These are phyloP conservation scores for Hyphantria cunea DNA, from an alignment of 1,140 invertebrate species.

Conservation along the genomic window DNA sequence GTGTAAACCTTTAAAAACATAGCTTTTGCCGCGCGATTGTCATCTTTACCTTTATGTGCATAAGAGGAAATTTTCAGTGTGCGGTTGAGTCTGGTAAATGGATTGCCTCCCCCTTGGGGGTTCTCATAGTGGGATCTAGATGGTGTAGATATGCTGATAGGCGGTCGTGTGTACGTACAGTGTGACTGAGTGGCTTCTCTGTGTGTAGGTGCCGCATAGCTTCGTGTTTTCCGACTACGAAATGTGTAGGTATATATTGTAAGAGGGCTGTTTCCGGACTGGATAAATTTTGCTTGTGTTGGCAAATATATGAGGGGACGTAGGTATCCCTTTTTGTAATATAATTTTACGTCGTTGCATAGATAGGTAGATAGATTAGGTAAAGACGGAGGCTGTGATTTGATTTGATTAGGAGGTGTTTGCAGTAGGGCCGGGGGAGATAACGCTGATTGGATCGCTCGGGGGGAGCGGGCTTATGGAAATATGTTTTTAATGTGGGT, in stretches of 20 bases:
- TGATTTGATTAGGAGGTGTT: slow-evolving; percentile 81
- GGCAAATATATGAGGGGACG: slow-evolving; percentile 77
- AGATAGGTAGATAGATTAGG: slow-evolving; percentile 79
- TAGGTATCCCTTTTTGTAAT: slow-evolving; percentile 79
- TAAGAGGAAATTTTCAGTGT: slow-evolving; percentile 65
- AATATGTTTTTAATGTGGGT: slow-evolving; percentile 81
- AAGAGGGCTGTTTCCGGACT: slow-evolving; percentile 65
- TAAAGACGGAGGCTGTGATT: slow-evolving; percentile 78
- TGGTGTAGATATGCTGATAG: slow-evolving; percentile 80
- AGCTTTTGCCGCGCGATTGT: slow-evolving; percentile 71
- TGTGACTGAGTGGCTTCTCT: slow-evolving; percentile 46
- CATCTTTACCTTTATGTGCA: slow-evolving; percentile 67
- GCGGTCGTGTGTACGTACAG: slow-evolving; percentile 60
- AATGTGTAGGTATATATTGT: slow-evolving; percentile 57
- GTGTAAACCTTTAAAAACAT: slow-evolving; percentile 81
- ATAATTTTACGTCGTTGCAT: slow-evolving; percentile 69
- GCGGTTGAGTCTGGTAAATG: slow-evolving; percentile 67
- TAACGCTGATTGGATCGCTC: slow-evolving; percentile 76
- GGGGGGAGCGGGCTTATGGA: slow-evolving; percentile 63
- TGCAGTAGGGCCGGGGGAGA: slow-evolving; percentile 67
- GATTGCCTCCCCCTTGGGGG: slow-evolving; percentile 80
- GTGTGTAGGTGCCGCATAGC: slow-evolving; percentile 54
- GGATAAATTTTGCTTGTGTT: slow-evolving; percentile 77
- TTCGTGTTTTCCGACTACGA: slow-evolving; percentile 64
- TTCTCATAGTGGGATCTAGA: slow-evolving; percentile 80